A percentile compares a stretch with the other conserved stretches of the same genome.
Evolutionary conservation across 1,140 invertebrate species (phyloP).

Genomic region (Heliconius eleuchia): DNA sequence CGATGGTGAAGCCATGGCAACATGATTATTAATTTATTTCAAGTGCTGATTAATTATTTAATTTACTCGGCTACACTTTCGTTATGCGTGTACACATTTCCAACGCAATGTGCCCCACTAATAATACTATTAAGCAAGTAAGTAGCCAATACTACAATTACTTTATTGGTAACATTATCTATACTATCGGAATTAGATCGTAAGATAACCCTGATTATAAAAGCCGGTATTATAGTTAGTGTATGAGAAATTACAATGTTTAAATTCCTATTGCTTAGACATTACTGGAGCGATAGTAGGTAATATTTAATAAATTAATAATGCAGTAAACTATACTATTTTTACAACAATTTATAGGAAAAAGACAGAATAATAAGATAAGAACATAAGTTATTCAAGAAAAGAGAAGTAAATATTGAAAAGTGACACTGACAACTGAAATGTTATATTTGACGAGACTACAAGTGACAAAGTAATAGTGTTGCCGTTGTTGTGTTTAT

Average conservation of each 20-base stretch:
- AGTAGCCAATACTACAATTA: conserved; percentile 28
- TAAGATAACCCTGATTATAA: conserved; percentile 30
- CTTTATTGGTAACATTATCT: conserved; percentile 38
- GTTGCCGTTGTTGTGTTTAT: no score
- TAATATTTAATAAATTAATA: neutral
- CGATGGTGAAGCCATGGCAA: conserved; percentile 66
- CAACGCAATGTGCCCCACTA: conserved; percentile 40
- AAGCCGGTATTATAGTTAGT: conserved; percentile 15
- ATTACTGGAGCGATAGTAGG: neutral
- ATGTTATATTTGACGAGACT: no score
- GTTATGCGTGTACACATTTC: conserved; percentile 29
- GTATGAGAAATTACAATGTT: neutral
- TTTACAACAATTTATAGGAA: neutral
- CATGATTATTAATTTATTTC: conserved; percentile 48
- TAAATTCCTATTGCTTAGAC: neutral
- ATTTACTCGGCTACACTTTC: conserved; percentile 21
- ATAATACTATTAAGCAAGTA: conserved; percentile 20
- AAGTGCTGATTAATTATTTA: neutral
- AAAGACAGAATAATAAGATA: neutral
- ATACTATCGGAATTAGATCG: conserved; percentile 29
- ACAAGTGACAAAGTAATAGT: no score
- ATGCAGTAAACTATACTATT: neutral
- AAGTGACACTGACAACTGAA: no score
- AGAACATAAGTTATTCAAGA: neutral
- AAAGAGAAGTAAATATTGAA: neutral